Conservation (phyloP, 1,140 invertebrate genomes). For the Dolichoris vasculosae region DNA sequence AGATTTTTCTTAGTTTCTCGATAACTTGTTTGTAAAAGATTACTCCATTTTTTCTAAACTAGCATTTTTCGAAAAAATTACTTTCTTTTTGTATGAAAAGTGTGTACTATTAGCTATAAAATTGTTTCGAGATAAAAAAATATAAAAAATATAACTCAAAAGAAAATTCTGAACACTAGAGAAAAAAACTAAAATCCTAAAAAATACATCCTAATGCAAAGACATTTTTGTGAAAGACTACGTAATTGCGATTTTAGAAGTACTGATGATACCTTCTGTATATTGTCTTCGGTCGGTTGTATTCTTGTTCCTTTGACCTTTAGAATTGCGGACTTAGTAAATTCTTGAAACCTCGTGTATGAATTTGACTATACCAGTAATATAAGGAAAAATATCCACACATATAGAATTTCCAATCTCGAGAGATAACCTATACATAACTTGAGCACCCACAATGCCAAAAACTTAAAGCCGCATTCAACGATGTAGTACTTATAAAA, state of each 20-base stretch:
- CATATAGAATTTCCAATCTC: no score
- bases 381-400: neutral
- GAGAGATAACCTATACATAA: no score
- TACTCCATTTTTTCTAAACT: neutral
- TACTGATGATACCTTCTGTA: neutral
- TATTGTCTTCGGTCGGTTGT: neutral
- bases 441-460: neutral
- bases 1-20: neutral
- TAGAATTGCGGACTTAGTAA: neutral
- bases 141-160: neutral
- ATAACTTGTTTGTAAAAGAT: neutral
- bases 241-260: neutral
- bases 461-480: neutral
- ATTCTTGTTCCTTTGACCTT: neutral
- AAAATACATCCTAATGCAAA: neutral
- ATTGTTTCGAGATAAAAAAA: no score
- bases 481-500: neutral
- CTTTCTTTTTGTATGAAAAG: no score
- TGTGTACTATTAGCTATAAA: no score
- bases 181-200: no score
- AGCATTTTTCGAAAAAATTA: no score
- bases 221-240: neutral
- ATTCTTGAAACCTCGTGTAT: neutral
- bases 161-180: neutral
- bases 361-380: neutral